A percentile compares a stretch with the other conserved stretches of the same genome.
Evolutionary conservation across 1,140 invertebrate species (phyloP).

Genomic region (Homalodisca vitripennis): DNA sequence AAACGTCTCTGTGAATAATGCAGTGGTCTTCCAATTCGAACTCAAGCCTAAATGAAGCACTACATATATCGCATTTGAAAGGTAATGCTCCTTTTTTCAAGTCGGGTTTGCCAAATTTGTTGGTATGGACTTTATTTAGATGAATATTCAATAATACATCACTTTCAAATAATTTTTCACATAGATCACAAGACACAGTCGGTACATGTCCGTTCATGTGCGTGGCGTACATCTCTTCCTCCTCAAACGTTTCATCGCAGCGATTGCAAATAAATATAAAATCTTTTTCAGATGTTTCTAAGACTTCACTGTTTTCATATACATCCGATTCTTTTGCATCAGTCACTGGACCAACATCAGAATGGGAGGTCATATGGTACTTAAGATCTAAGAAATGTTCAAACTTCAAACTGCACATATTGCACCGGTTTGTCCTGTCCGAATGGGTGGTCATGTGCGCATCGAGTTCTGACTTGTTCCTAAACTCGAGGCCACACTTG

Average conservation of each 20-base stretch:
- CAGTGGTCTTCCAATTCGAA: constrained; percentile 24
- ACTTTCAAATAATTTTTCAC: constrained; percentile 12
- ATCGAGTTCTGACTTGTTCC: background rate
- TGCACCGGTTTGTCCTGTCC: background rate
- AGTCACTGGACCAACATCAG: no score
- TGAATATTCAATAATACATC: constrained; percentile 24
- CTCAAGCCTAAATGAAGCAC: background rate
- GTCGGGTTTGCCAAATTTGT: background rate
- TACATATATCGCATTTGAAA: constrained; percentile 10
- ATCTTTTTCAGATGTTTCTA: background rate
- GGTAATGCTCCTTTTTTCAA: background rate
- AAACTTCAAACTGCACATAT: background rate
- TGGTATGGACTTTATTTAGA: constrained; percentile 19
- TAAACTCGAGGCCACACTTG: background rate
- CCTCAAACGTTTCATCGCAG: constrained; percentile 10
- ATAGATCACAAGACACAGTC: constrained; percentile 28
- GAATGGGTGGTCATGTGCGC: background rate
- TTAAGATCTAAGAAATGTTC: background rate
- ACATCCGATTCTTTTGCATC: background rate
- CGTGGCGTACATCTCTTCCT: background rate
- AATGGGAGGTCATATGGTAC: background rate
- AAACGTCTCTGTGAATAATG: constrained; percentile 28
- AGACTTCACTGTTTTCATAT: background rate
- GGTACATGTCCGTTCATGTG: background rate
- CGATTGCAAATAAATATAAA: background rate